These are phyloP conservation scores for Drosophila hamatofila DNA, from an alignment of 2,888 invertebrate species.

Conservation along the genomic window DNA sequence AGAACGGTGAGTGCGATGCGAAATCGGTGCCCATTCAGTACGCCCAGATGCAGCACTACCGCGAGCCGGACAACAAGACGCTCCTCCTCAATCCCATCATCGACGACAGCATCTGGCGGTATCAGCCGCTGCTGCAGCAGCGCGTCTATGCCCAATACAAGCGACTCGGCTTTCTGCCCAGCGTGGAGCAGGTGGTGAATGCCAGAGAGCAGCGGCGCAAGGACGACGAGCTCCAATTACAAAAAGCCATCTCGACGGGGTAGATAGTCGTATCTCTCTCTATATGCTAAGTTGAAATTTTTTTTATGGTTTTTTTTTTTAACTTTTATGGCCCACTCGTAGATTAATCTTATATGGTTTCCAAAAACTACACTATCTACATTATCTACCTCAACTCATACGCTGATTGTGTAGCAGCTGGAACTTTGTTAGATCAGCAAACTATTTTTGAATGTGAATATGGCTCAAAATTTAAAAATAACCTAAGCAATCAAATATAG, in stretches of 20 bases:
- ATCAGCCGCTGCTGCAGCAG: conserved; percentile 90
- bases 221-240: conserved; percentile 41
- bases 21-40: conserved; percentile 92
- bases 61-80: conserved; percentile 92
- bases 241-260: conserved; percentile 29
- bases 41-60: conserved; percentile 96
- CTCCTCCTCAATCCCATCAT: conserved; percentile 92
- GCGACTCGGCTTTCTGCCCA: conserved; percentile 88
- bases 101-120: conserved; percentile 94
- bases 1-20: conserved; percentile 89
- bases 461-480: neutral
- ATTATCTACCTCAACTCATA: neutral
- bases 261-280: conserved; percentile 16
- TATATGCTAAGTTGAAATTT: neutral
- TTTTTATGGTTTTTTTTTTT: neutral
- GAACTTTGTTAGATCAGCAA: neutral
- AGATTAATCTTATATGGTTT: neutral
- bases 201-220: conserved; percentile 26
- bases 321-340: neutral
- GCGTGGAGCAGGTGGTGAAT: conserved; percentile 22
- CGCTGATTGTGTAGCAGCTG: neutral
- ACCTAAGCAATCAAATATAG: neutral
- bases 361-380: neutral
- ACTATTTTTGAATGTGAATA: neutral
- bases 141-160: conserved; percentile 83